Percentiles rank a stretch among this genome's conserved stretches.
These are phyloP conservation scores for Lycaon pictus DNA, from an alignment of 2,113 vertebrate genomes.

Conservation along the genomic window DNA sequence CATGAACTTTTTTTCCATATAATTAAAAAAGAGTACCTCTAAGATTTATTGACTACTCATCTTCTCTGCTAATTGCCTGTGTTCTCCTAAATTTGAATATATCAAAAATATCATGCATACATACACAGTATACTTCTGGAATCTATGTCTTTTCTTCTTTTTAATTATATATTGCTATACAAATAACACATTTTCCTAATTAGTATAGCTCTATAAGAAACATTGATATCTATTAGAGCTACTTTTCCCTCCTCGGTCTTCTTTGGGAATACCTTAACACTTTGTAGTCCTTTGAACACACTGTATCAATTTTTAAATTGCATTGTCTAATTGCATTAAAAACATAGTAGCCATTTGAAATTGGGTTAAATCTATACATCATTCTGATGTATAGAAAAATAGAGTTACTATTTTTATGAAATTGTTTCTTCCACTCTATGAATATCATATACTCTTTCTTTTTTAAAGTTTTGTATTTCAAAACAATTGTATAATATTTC, in stretches of 20 bases:
- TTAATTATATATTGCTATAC: neutral
- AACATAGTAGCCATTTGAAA: neutral
- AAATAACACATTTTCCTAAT: neutral
- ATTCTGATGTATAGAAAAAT: neutral
- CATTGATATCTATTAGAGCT: neutral
- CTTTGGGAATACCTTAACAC: neutral
- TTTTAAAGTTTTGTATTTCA: neutral
- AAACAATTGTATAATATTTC: neutral
- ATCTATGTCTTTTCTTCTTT: neutral
- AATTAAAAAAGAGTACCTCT: neutral
- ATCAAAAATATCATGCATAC: neutral
- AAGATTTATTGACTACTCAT: neutral
- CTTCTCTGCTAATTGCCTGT: neutral
- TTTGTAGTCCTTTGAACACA: neutral
- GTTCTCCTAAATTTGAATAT: neutral
- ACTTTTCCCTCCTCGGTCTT: neutral
- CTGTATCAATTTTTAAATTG: neutral
- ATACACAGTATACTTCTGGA: neutral
- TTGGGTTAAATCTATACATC: neutral
- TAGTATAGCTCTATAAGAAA: neutral
- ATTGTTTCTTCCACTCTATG: neutral
- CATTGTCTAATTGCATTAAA: neutral
- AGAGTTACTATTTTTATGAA: neutral
- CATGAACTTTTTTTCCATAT: neutral
- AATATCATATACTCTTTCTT: neutral